phyloP scores from a whole-genome alignment of 1,140 invertebrate genomes.

The Penaeus indicus region DNA sequence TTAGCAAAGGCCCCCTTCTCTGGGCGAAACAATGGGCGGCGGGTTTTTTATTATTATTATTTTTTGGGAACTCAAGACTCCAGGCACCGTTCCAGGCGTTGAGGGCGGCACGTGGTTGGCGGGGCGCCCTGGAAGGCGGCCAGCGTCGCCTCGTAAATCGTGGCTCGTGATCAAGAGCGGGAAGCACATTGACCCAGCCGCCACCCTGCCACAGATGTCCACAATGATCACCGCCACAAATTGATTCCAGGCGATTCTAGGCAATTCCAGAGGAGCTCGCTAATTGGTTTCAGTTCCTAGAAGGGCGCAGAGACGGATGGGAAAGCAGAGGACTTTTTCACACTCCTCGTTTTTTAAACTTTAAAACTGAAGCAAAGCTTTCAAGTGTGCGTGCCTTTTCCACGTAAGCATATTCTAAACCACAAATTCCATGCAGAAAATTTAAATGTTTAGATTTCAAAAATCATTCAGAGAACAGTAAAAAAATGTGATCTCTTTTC shows the following conservation, averaged over 20 bases:
- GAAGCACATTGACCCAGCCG: slow-evolving; percentile 50
- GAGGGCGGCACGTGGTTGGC: no score
- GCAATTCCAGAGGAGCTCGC: slow-evolving; percentile 59
- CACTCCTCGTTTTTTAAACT: slow-evolving; percentile 24
- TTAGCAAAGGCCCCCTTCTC: not conserved
- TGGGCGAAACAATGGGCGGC: not conserved
- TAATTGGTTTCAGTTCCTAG: slow-evolving; percentile 60
- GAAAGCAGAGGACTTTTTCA: slow-evolving; percentile 18
- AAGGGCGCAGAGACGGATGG: slow-evolving; percentile 17
- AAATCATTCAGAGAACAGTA: slow-evolving; percentile 53
- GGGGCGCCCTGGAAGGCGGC: slow-evolving; percentile 47
- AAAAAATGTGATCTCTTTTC: slow-evolving; percentile 44
- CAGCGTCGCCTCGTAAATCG: slow-evolving; percentile 51
- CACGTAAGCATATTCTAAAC: slow-evolving; percentile 33
- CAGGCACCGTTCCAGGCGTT: no score
- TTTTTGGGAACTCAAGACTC: no score
- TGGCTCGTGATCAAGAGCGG: slow-evolving; percentile 48
- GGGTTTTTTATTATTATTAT: no score
- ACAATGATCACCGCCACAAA: slow-evolving; percentile 62
- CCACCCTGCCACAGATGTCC: slow-evolving; percentile 55
- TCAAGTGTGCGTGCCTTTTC: slow-evolving; percentile 7
- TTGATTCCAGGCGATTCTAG: slow-evolving; percentile 52
- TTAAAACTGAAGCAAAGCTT: slow-evolving; percentile 7
- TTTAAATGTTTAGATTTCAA: slow-evolving; percentile 48
- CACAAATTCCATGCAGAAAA: slow-evolving; percentile 55